Evolutionary conservation across 2,888 invertebrate species (phyloP).

Genomic region (Tenthredo scrophulariae): DNA sequence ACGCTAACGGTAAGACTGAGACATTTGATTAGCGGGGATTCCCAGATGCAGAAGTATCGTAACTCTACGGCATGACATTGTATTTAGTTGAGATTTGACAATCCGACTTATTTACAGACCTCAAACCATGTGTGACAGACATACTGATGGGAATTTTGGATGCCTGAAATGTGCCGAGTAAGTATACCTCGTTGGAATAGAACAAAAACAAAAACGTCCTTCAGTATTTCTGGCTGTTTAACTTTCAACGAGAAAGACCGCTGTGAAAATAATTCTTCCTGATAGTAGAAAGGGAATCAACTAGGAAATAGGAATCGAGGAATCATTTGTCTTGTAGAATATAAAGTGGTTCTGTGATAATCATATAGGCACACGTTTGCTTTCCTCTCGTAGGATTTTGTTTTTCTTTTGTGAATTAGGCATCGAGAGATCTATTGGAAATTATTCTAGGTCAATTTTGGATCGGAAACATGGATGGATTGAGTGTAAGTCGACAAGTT

Average conservation of each 20-base stretch:
- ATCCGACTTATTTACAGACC: background rate
- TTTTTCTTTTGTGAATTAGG: background rate
- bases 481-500: conserved; percentile 64
- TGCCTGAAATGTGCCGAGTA: background rate
- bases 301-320: too few species aligned
- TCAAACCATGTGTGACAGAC: conserved; percentile 1
- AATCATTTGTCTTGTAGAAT: too few species aligned
- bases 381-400: too few species aligned
- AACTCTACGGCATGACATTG: background rate
- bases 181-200: background rate
- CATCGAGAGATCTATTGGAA: background rate
- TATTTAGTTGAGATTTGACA: background rate
- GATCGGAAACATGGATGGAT: conserved; percentile 64
- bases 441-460: conserved; percentile 25
- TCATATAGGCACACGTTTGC: too few species aligned
- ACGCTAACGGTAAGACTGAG: background rate
- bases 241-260: background rate
- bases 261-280: background rate
- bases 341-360: too few species aligned
- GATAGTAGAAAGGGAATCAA: background rate
- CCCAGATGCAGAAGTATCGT: background rate
- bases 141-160: background rate
- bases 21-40: background rate
- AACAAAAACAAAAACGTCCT: conserved; percentile 23
- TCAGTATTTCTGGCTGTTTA: background rate